A percentile compares a stretch with the other conserved stretches of the same genome.
phyloP scores from a whole-genome alignment of 2,888 invertebrate genomes.

The Meta bourneti region DNA sequence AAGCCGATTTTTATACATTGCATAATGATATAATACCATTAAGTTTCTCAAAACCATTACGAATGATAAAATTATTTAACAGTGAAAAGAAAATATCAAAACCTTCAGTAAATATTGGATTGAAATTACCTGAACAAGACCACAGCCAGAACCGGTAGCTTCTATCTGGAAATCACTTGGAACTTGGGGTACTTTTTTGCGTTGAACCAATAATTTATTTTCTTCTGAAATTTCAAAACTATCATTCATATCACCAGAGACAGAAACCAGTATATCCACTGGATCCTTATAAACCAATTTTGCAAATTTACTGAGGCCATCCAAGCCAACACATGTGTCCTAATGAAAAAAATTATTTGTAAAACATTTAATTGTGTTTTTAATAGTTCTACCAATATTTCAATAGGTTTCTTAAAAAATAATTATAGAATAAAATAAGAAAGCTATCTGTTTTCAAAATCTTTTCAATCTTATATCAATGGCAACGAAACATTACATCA shows the following conservation, averaged over 20 bases:
- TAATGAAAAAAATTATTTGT: constrained; percentile 56
- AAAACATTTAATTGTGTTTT: neutral
- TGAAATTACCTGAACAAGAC: constrained; percentile 82
- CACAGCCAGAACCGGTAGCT: constrained; percentile 84
- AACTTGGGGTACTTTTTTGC: constrained; percentile 81
- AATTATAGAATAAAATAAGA: too few relatives aligned
- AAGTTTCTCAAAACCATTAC: too few relatives aligned
- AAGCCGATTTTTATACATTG: too few relatives aligned
- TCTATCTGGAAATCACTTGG: constrained; percentile 82
- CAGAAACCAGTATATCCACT: constrained; percentile 82
- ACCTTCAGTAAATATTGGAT: neutral
- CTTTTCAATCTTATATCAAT: too few relatives aligned
- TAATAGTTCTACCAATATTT: neutral
- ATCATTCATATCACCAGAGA: constrained; percentile 81
- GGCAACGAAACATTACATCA: too few relatives aligned
- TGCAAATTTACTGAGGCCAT: constrained; percentile 84
- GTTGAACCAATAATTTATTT: constrained; percentile 83
- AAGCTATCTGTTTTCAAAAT: too few relatives aligned
- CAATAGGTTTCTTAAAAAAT: neutral
- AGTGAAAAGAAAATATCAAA: too few relatives aligned
- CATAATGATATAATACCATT: too few relatives aligned
- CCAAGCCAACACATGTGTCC: constrained; percentile 81
- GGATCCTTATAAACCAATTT: constrained; percentile 81
- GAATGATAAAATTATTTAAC: too few relatives aligned
- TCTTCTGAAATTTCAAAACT: constrained; percentile 82